These are phyloP conservation scores for Magallana nippona DNA, from an alignment of 2,888 invertebrate genomes.

Conservation along the genomic window DNA sequence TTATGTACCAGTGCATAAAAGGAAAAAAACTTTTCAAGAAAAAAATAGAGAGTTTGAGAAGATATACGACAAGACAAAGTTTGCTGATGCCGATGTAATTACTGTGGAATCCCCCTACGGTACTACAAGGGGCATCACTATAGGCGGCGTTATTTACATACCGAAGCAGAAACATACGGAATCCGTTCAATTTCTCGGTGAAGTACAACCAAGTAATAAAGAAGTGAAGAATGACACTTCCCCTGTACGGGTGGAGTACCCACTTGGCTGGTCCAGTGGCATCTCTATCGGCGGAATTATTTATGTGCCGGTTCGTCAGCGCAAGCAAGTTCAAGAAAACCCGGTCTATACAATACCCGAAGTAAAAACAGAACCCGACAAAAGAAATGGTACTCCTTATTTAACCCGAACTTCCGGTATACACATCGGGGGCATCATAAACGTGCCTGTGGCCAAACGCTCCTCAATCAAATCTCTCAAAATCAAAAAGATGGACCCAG, in stretches of 20 bases:
- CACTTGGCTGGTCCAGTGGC: constrained; percentile 13
- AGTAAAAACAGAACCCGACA: background rate
- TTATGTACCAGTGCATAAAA: constrained; percentile 26
- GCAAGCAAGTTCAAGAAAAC: background rate
- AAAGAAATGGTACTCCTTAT: background rate
- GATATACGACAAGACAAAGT: constrained; percentile 15
- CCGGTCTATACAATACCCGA: background rate
- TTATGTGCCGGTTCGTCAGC: constrained; percentile 19
- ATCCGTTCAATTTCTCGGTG: constrained; percentile 6
- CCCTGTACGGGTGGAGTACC: background rate
- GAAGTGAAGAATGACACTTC: background rate
- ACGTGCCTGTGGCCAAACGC: constrained; percentile 22
- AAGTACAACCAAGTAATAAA: background rate
- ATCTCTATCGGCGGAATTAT: constrained; percentile 39
- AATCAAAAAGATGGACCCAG: constrained; percentile 16
- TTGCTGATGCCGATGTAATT: background rate
- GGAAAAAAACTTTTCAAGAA: constrained; percentile 18
- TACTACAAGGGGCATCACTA: constrained; percentile 4
- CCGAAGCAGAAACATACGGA: background rate
- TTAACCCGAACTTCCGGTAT: constrained; percentile 3
- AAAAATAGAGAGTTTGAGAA: constrained; percentile 31
- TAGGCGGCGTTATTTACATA: constrained; percentile 26
- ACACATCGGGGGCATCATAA: constrained; percentile 26
- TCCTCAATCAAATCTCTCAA: constrained; percentile 9
- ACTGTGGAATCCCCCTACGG: background rate